Evolutionary conservation across 2,888 invertebrate genomes (phyloP).

Genomic region (Bruchidius siliquastri): DNA sequence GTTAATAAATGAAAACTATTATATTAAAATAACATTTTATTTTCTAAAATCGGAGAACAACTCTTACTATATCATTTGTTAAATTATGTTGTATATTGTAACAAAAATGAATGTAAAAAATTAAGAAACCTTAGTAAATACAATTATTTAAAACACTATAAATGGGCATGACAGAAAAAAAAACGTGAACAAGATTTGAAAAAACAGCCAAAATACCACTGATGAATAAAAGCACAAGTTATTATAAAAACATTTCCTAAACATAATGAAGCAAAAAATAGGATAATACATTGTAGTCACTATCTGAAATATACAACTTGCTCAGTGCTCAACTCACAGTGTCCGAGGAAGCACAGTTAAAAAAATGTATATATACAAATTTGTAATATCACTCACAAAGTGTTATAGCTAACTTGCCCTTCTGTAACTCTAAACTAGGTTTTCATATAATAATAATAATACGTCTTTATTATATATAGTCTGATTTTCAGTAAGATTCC

Average conservation of each 20-base stretch:
- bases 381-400: neutral
- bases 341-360: conserved; percentile 22
- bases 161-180: conserved; percentile 14
- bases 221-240: conserved; percentile 4
- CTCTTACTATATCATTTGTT: conserved; percentile 26
- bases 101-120: conserved; percentile 15
- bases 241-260: conserved; percentile 5
- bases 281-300: conserved; percentile 2
- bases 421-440: too few species aligned
- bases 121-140: conserved; percentile 12
- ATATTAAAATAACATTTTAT: conserved; percentile 33
- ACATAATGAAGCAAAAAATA: conserved; percentile 3
- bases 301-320: conserved; percentile 14
- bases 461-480: too few species aligned
- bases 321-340: conserved; percentile 18
- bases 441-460: too few species aligned
- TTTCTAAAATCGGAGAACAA: conserved; percentile 32
- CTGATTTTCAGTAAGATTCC: too few species aligned
- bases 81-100: conserved; percentile 22
- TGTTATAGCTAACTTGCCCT: neutral
- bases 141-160: conserved; percentile 13
- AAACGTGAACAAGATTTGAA: neutral
- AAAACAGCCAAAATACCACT: conserved; percentile 10
- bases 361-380: conserved; percentile 12
- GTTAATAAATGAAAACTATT: neutral